These are phyloP conservation scores for Lepisosteus osseus DNA, from an alignment of 2,113 vertebrate genomes.

Conservation along the genomic window DNA sequence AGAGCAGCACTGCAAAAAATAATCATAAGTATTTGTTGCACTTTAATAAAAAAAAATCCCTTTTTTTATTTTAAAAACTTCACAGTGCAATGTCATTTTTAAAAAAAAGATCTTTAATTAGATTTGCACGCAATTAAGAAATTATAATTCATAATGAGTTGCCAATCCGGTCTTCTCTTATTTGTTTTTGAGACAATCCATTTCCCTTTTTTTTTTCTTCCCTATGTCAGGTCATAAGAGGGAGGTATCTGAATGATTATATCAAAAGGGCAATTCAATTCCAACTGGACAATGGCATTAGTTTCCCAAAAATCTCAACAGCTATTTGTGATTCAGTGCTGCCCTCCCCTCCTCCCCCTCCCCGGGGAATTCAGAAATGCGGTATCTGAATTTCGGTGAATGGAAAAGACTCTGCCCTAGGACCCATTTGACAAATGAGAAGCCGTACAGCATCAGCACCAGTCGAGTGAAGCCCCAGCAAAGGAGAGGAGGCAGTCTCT, in stretches of 20 bases:
- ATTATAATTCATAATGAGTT: not conserved
- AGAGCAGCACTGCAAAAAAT: too few relatives aligned
- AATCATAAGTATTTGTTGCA: too few relatives aligned
- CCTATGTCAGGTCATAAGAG: constrained; percentile 4
- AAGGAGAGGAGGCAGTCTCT: constrained; percentile 56
- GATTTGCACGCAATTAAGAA: too few relatives aligned
- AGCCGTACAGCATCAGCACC: constrained; percentile 61
- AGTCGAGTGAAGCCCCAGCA: constrained; percentile 55
- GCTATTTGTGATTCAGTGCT: constrained; percentile 51
- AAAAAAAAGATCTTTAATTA: too few relatives aligned
- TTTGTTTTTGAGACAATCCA: not conserved
- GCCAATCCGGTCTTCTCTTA: not conserved
- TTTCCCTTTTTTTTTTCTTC: too few relatives aligned
- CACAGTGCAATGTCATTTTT: too few relatives aligned
- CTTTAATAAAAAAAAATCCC: too few relatives aligned
- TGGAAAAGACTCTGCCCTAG: constrained; percentile 68
- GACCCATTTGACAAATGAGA: constrained; percentile 80
- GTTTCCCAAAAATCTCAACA: constrained; percentile 59
- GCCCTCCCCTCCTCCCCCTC: constrained; percentile 53
- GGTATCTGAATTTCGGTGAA: constrained; percentile 76
- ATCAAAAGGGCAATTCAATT: constrained; percentile 51
- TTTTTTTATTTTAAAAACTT: too few relatives aligned
- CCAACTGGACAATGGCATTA: constrained; percentile 62
- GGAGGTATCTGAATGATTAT: constrained; percentile 37
- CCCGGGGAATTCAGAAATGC: constrained; percentile 70